Percentiles rank a stretch among this genome's conserved stretches.
Conservation (phyloP, 2,888 invertebrate genomes). For the Gari tellinella region DNA sequence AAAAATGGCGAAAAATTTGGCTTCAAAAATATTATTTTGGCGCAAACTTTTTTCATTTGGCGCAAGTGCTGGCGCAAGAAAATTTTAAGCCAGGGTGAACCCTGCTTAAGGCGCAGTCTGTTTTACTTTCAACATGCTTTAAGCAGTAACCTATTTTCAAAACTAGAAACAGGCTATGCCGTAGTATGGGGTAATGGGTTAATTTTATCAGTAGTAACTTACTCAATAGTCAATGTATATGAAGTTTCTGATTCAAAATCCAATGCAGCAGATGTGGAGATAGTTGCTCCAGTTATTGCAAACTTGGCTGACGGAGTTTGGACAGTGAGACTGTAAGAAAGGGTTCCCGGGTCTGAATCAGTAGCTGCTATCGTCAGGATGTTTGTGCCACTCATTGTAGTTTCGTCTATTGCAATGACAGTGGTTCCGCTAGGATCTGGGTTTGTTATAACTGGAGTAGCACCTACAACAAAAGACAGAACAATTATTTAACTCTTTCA, state of each 20-base stretch:
- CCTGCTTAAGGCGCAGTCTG: no score
- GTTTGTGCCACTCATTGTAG: conserved; percentile 11
- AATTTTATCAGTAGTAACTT: neutral
- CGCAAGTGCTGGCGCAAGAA: no score
- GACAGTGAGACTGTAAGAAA: conserved; percentile 22
- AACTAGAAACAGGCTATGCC: neutral
- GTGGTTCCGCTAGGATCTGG: conserved; percentile 16
- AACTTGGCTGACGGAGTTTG: conserved; percentile 30
- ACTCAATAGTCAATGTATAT: conserved; percentile 33
- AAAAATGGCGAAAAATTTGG: no score
- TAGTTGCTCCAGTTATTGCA: conserved; percentile 10
- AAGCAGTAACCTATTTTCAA: no score
- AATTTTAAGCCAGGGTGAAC: no score
- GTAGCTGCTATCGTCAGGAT: conserved; percentile 26
- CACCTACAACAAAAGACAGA: conserved; percentile 9
- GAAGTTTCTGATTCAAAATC: conserved; percentile 37
- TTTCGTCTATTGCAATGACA: conserved; percentile 12
- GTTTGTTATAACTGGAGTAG: conserved; percentile 25
- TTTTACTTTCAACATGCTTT: no score
- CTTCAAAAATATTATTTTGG: no score
- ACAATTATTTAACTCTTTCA: no score
- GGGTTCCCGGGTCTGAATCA: conserved; percentile 10
- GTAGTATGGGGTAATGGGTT: neutral
- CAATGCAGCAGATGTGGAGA: conserved; percentile 24
- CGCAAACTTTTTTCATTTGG: no score